Percentiles rank a stretch among this genome's conserved stretches.
Evolutionary conservation across 2,888 invertebrate species (phyloP).

Genomic region (Lycophotia porphyrea): DNA sequence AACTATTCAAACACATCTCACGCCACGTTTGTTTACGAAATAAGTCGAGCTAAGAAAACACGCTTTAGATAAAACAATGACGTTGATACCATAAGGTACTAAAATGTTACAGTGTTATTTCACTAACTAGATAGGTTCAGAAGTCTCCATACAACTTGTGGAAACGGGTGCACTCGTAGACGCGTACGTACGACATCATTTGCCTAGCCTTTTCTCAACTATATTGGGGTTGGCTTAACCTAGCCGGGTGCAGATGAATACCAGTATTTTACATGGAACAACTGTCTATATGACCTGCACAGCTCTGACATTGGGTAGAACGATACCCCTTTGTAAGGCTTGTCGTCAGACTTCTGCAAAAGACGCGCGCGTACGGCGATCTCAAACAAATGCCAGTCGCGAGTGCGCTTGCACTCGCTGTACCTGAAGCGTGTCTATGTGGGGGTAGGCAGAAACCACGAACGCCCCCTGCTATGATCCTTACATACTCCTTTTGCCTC

Average conservation of each 20-base stretch:
- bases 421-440: background rate
- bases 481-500: too few relatives aligned
- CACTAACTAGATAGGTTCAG: too few relatives aligned
- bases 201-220: background rate
- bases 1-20: background rate
- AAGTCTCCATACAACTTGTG: background rate
- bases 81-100: slow-evolving; percentile 45
- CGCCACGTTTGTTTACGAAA: slow-evolving; percentile 18
- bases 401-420: background rate
- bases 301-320: background rate
- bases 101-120: slow-evolving; percentile 6
- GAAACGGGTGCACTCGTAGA: background rate
- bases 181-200: background rate
- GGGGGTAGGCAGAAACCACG: too few relatives aligned
- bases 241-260: background rate
- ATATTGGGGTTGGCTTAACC: background rate
- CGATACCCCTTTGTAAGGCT: background rate
- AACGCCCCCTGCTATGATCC: too few relatives aligned
- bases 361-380: background rate
- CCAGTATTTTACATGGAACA: background rate
- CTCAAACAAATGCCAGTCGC: background rate
- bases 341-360: background rate
- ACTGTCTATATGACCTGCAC: background rate
- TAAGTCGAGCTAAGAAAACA: background rate
- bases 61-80: slow-evolving; percentile 42